Base-by-base conservation (phyloP, 2,797 vertebrate genomes). In the Loris lydekkerianus region DNA sequence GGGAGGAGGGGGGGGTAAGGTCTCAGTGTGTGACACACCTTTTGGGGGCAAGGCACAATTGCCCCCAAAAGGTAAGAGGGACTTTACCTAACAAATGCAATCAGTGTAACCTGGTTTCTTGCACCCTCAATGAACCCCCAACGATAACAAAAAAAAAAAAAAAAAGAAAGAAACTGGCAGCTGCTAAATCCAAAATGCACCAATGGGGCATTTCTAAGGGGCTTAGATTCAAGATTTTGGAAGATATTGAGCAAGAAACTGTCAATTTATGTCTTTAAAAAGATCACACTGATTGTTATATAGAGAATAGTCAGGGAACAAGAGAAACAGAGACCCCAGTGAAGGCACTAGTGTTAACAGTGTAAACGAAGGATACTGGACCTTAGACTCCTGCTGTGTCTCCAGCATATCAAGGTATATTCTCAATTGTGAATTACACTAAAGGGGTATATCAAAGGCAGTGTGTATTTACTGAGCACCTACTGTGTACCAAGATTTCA, bases 191-290 rank as follows among this genome's bases (percentile, higher is more conserved):
- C 21, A 21, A 14, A 76, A 84, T 60, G 40, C 13, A 27, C 43
- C 60, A 17, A 56, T 31, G 29, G 29, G 20, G 10, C 34, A 31
- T 6, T 40, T 7, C 31, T 61, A 78, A 73, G 9, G 7, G 34
- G 7, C 40, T 92, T 58, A 60, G 34, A 91, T 18, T 93, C 70
- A 73, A 93, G 7, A 56, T 91, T 95, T 23, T n/a, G 46, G 31
- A 91, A 23, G 29, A 85, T 75, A 89, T 2, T 61, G 31, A 73
- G 11, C 37, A 96, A 75, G 69, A 94, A 75, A 92, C 53, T 43
- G 21, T 77, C 8, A 43, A 76, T 29, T 91, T 90, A 23, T 25
- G 0, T 84, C 67, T 95, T 86, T 86, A 40, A 88, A 84, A 95
- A 29, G n/a, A 77, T 63, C 25, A 78, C 23, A 87, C 60, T 69